Percentiles rank a stretch among this genome's conserved stretches.
Evolutionary conservation across 2,888 invertebrate genomes (phyloP).

Genomic region (Acronicta leporina): DNA sequence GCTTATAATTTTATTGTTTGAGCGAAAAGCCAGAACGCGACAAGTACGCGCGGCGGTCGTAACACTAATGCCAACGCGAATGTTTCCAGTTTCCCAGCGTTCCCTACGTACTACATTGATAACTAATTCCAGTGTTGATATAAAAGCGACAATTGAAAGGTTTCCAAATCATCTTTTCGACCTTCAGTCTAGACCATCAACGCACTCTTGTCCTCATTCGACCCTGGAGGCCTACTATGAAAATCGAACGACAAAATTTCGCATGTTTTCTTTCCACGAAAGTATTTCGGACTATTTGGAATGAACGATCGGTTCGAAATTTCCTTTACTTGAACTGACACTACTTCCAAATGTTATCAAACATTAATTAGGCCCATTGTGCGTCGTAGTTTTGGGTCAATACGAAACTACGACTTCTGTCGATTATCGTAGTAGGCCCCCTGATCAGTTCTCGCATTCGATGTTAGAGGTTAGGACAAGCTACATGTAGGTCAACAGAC

Average conservation of each 20-base stretch:
- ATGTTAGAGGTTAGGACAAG: constrained; percentile 8
- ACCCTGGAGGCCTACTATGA: constrained; percentile 7
- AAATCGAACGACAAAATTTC: too few relatives aligned
- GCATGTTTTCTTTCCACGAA: too few relatives aligned
- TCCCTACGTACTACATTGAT: constrained; percentile 65
- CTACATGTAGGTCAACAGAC: constrained; percentile 31
- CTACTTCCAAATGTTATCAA: too few relatives aligned
- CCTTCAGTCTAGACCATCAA: constrained; percentile 40
- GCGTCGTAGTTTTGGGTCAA: too few relatives aligned
- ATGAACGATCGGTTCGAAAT: too few relatives aligned
- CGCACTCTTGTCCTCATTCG: constrained; percentile 21
- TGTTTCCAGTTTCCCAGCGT: constrained; percentile 66
- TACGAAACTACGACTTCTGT: not conserved
- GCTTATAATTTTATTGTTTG: constrained; percentile 89
- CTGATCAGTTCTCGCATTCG: constrained; percentile 3
- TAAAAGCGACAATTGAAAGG: constrained; percentile 58
- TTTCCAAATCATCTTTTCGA: constrained; percentile 54
- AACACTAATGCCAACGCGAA: constrained; percentile 79
- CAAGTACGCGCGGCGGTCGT: constrained; percentile 82
- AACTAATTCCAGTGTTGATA: constrained; percentile 55
- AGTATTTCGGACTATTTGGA: too few relatives aligned
- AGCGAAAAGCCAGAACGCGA: constrained; percentile 83
- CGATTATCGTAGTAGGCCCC: not conserved
- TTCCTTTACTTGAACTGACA: too few relatives aligned
- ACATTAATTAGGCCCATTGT: too few relatives aligned